Base-by-base conservation (phyloP, 2,113 vertebrate genomes). In the Hippopotamus amphibius region DNA sequence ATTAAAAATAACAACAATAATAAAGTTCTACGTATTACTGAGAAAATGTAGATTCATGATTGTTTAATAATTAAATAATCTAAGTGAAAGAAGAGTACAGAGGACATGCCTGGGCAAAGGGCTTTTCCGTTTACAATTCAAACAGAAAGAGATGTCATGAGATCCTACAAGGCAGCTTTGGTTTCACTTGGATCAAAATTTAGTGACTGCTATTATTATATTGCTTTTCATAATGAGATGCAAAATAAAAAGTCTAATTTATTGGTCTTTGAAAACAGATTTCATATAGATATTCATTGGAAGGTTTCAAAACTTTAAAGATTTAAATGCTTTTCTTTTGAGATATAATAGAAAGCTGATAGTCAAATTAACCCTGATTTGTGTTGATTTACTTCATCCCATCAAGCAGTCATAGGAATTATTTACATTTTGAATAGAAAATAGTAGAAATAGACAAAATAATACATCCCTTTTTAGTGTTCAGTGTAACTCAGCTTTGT, bases 241-340 rank as follows among this genome's bases (percentile, higher is more conserved):
- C 79, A 97, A 95, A 96, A 89, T 95, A 96, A 95, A 97, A 37
- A 37, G 37, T 37, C 46, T 68, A 71, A 92, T 96, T 97, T 97
- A 93, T 94, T 96, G 28, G 74, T 53, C 28, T 98, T 95, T 97
- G 76, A 97, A 98, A 97, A 87, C 5, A 97, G 76, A 97, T 98
- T 98, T 98, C 94, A 97, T 88, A 92, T 66, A 71, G 68, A 76
- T 96, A 93, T 93, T 76, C 97, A 93, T 1, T 76, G 91, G 28
- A 65, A 94, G 28, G 2, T 66, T 57, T 96, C 96, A 97, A 95
- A 98, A 96, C 90, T 11, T 46, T 96, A 37, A 95, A 93, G 92
- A 96, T 96, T 46, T 21, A 0, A 93, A 81, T 83, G 46, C 17
- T 96, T 46, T 77, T 91, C 24, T 81, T 98, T 72, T 97, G 92